phyloP scores from a whole-genome alignment of 1,140 invertebrate genomes.

The Archegozetes longisetosus region DNA sequence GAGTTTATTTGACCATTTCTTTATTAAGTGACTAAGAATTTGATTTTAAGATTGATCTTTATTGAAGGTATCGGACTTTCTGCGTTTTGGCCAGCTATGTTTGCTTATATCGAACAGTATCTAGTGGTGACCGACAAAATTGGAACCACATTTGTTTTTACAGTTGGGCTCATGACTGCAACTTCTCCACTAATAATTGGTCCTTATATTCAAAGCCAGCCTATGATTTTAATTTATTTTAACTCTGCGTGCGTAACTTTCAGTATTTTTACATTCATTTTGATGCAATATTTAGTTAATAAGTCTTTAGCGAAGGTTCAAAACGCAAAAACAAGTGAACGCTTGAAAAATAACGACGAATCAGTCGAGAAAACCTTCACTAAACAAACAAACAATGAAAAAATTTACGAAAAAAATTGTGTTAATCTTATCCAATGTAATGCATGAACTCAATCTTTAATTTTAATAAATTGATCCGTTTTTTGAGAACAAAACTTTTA shows the following conservation, averaged over 20 bases:
- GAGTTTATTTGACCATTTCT: background rate
- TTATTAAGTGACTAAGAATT: background rate
- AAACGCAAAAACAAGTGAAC: too few species aligned
- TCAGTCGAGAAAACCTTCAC: too few species aligned
- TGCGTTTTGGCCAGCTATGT: conserved; percentile 5
- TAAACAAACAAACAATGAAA: too few species aligned
- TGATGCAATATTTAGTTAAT: too few species aligned
- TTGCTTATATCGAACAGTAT: background rate
- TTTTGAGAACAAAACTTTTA: too few species aligned
- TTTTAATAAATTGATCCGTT: too few species aligned
- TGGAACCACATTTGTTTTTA: background rate
- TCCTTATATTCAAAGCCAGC: background rate
- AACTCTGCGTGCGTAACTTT: background rate
- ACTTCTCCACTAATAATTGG: background rate
- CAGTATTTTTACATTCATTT: background rate
- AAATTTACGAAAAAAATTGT: too few species aligned
- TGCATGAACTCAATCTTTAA: too few species aligned
- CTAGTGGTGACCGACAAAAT: background rate
- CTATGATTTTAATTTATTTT: background rate
- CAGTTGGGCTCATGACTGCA: background rate
- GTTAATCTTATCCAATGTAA: too few species aligned
- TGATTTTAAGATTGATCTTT: background rate
- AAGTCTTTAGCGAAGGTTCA: too few species aligned
- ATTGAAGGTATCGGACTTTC: background rate
- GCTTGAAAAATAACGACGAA: too few species aligned